Evolutionary conservation across 2,797 vertebrate species (phyloP), one percentile per base, ranked within the genome.

Genomic region (Rallus crepitans): DNA sequence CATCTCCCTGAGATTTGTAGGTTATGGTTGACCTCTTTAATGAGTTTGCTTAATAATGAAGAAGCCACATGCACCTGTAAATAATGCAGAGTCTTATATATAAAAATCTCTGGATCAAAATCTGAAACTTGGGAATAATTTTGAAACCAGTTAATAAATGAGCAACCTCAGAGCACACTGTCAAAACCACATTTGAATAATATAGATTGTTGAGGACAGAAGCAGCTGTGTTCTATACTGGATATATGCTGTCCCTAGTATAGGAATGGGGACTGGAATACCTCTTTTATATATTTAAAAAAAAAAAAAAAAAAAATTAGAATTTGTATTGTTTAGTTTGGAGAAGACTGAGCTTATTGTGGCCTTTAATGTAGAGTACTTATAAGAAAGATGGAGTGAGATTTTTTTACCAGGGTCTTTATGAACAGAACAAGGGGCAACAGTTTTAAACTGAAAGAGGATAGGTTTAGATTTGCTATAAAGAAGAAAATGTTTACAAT

Each of bases 311-410:
- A 23, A 47, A 21, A 47, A 47, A 17, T 52, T 12, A 75, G 8
- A 81, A 45, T 0, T 45, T 3, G 0, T 68, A 18, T 7, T 42
- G 11, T 53, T 83, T 23, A 70, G 2, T 14, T 19, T 76, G 16
- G 6, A 60, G 40, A 69, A 59, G 4, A 64, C 3, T 21, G 23
- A 57, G 14, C 3, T 60, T 72, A 53, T 40, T 63, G 6, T 24
- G 21, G 6, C 10, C 15, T 85, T 81, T 82, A 16, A 2, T 4
- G n/a, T 1, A 1, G 1, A 1, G 0, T 1, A 1, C 11, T 52
- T 89, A 28, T 33, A 57, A 39, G 24, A 66, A 61, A 65, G 27
- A 15, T 1, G 0, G 2, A 63, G 18, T 35, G 11, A 30, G 11
- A 23, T 5, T 28, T 82, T 56, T 84, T 73, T 33, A 24, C 4